These are phyloP conservation scores for Anarhynchus alexandrinus DNA, from an alignment of 2,113 vertebrate genomes.

Conservation along the genomic window DNA sequence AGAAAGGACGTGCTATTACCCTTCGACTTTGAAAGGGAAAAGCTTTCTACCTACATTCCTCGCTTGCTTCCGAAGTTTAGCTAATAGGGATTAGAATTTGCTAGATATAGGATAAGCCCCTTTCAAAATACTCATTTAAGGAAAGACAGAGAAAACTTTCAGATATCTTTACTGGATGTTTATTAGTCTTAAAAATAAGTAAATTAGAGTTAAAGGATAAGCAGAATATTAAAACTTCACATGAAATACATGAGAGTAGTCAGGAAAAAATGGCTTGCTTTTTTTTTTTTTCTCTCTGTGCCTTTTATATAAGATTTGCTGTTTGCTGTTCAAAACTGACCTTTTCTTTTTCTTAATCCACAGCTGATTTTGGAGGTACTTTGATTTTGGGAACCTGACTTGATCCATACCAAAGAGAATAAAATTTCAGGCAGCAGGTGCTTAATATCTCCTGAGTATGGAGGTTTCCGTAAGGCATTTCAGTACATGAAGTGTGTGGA, in stretches of 20 bases:
- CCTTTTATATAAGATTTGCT: not conserved
- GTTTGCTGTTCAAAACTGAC: not conserved
- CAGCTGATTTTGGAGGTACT: not conserved
- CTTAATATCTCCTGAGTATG: not conserved
- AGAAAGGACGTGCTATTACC: conserved; percentile 36
- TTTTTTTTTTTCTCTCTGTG: not conserved
- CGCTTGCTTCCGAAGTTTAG: not conserved
- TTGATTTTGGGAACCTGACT: not conserved
- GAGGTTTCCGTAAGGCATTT: not conserved
- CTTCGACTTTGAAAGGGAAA: conserved; percentile 2
- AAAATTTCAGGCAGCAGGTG: not conserved
- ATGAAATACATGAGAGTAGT: not conserved
- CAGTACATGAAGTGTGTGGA: not conserved
- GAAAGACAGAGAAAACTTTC: not conserved
- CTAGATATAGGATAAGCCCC: conserved; percentile 20
- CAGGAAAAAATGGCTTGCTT: accelerated
- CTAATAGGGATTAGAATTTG: conserved; percentile 37
- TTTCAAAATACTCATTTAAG: conserved; percentile 18
- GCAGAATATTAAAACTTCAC: not conserved
- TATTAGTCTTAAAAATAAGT: not conserved
- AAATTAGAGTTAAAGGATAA: not conserved
- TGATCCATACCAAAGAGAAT: not conserved
- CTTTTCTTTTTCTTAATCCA: not conserved
- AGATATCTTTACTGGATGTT: not conserved
- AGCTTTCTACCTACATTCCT: conserved; percentile 41